A percentile compares a stretch with the other conserved stretches of the same genome.
These are phyloP conservation scores for Diachrysia chrysitis DNA, from an alignment of 2,888 invertebrate genomes.

Conservation along the genomic window DNA sequence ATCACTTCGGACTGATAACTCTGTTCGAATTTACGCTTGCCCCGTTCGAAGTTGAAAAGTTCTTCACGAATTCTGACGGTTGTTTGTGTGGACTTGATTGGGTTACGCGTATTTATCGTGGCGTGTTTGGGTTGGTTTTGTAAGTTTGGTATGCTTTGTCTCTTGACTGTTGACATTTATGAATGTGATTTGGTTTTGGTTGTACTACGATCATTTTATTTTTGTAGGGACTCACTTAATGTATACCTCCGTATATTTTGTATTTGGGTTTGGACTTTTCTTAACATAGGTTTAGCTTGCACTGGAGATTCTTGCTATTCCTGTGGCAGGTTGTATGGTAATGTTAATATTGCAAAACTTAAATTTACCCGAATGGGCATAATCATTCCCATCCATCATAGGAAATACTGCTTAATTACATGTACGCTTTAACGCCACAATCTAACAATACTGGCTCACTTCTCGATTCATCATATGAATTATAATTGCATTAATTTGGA, in stretches of 20 bases:
- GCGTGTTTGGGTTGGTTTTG: conserved; percentile 56
- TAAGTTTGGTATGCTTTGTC: conserved; percentile 32
- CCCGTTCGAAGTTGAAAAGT: conserved; percentile 43
- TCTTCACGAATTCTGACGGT: conserved; percentile 56
- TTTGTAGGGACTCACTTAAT: not conserved
- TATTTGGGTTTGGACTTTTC: too few relatives aligned
- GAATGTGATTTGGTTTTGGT: conserved; percentile 14
- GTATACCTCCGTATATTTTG: not conserved
- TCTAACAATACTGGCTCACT: too few relatives aligned
- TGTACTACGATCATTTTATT: not conserved
- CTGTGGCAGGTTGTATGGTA: too few relatives aligned
- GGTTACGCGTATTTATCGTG: conserved; percentile 59
- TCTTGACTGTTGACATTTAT: conserved; percentile 32
- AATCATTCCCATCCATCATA: too few relatives aligned
- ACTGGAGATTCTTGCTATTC: too few relatives aligned
- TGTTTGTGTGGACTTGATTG: conserved; percentile 63
- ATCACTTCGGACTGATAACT: conserved; percentile 62
- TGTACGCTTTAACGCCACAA: too few relatives aligned
- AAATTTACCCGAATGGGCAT: too few relatives aligned
- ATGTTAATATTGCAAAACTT: too few relatives aligned
- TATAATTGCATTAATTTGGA: too few relatives aligned
- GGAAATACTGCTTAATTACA: too few relatives aligned
- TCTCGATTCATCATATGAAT: too few relatives aligned
- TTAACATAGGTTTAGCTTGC: too few relatives aligned
- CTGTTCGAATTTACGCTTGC: conserved; percentile 59